A percentile compares a stretch with the other conserved stretches of the same genome.
Evolutionary conservation across 2,113 vertebrate species (phyloP).

Genomic region (Pimephales promelas): DNA sequence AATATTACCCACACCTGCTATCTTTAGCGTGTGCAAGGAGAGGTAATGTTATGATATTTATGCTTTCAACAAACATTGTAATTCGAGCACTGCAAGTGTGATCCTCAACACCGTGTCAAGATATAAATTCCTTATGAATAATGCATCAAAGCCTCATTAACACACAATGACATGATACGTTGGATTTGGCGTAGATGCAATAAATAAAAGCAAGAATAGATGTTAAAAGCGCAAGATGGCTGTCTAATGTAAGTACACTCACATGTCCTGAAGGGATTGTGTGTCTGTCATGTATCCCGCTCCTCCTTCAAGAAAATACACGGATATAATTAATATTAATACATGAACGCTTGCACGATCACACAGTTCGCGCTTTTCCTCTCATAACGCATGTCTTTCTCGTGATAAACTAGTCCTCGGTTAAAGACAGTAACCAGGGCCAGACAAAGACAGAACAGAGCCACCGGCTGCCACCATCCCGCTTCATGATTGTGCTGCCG

Average conservation of each 20-base stretch:
- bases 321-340: neutral
- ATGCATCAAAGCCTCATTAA: neutral
- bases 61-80: neutral
- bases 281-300: conserved; percentile 25
- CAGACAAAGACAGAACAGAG: conserved; percentile 17
- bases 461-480: conserved; percentile 15
- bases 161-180: conserved; percentile 9
- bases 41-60: neutral
- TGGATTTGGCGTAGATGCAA: neutral
- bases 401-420: neutral
- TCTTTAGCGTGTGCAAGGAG: neutral
- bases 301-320: neutral
- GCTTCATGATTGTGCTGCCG: conserved; percentile 24
- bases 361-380: neutral
- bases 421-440: conserved; percentile 12
- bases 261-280: conserved; percentile 2
- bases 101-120: neutral
- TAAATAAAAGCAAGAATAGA: neutral
- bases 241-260: conserved; percentile 6
- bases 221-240: neutral
- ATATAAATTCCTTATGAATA: neutral
- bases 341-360: neutral
- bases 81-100: neutral
- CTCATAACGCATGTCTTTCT: neutral
- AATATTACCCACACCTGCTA: neutral